phyloP scores from a whole-genome alignment of 2,888 invertebrate genomes.

The Capitulum mitella region DNA sequence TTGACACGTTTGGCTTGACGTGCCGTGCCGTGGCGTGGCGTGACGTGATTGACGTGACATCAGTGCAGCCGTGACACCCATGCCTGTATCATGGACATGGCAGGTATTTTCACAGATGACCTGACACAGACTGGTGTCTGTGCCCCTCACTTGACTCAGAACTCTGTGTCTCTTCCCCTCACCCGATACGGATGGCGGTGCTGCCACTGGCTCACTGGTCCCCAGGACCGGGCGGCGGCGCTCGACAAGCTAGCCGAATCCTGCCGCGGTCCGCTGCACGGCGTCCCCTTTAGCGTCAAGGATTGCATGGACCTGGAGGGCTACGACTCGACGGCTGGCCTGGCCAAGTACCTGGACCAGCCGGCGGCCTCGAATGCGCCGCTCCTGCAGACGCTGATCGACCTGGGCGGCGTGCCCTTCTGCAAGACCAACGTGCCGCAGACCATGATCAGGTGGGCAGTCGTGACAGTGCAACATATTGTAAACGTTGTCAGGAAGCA shows the following conservation, averaged over 20 bases:
- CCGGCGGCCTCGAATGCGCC: conserved; percentile 37
- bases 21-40: no score
- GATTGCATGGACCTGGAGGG: conserved; percentile 41
- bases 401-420: conserved; percentile 48
- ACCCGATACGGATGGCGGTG: no score
- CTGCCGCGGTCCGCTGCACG: conserved; percentile 40
- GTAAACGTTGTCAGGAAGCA: no score
- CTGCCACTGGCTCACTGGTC: no score
- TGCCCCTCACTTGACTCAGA: no score
- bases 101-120: no score
- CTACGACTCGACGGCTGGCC: conserved; percentile 42
- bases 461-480: not conserved
- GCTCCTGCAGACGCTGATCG: conserved; percentile 37
- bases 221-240: not conserved
- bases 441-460: conserved; percentile 28
- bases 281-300: conserved; percentile 42
- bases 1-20: no score
- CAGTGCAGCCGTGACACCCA: no score
- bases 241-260: not conserved
- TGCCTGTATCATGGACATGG: no score
- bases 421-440: conserved; percentile 47
- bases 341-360: conserved; percentile 40
- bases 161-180: no score
- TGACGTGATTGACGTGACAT: no score
- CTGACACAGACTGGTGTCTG: no score